Evolutionary conservation across 2,888 invertebrate genomes (phyloP).

Genomic region (Metalampra italica): DNA sequence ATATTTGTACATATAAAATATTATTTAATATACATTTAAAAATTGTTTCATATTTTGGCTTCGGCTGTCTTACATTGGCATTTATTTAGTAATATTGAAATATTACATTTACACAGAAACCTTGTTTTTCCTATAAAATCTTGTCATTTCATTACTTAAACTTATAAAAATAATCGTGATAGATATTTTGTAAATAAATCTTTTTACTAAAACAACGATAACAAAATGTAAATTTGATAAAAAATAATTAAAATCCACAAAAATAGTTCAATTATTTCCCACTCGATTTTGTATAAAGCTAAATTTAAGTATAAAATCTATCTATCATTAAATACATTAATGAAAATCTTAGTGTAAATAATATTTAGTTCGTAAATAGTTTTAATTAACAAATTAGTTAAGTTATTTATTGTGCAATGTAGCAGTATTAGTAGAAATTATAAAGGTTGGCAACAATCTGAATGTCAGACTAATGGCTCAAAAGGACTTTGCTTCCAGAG

Average conservation of each 20-base stretch:
- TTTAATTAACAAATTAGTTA: constrained; percentile 46
- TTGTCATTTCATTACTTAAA: no score
- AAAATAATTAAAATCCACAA: neutral
- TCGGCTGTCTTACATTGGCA: no score
- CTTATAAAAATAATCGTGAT: no score
- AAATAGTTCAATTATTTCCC: constrained; percentile 42
- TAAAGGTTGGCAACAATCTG: constrained; percentile 43
- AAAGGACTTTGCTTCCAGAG: no score
- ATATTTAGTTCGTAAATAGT: constrained; percentile 12
- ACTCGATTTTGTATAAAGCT: constrained; percentile 51
- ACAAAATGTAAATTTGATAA: neutral
- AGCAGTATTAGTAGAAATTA: constrained; percentile 66
- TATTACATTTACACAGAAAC: no score
- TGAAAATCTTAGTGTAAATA: constrained; percentile 10
- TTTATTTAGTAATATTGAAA: no score
- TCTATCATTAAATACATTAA: constrained; percentile 5
- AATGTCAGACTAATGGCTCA: no score
- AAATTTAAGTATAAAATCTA: constrained; percentile 20
- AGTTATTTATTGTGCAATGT: constrained; percentile 79
- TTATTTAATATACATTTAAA: no score
- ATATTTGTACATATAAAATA: no score
- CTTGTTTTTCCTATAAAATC: no score
- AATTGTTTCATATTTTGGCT: no score
- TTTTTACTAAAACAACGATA: neutral
- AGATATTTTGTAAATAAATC: no score